A percentile compares a stretch with the other conserved stretches of the same genome.
phyloP scores from a whole-genome alignment of 2,888 invertebrate genomes.

The Drosophila affinis region DNA sequence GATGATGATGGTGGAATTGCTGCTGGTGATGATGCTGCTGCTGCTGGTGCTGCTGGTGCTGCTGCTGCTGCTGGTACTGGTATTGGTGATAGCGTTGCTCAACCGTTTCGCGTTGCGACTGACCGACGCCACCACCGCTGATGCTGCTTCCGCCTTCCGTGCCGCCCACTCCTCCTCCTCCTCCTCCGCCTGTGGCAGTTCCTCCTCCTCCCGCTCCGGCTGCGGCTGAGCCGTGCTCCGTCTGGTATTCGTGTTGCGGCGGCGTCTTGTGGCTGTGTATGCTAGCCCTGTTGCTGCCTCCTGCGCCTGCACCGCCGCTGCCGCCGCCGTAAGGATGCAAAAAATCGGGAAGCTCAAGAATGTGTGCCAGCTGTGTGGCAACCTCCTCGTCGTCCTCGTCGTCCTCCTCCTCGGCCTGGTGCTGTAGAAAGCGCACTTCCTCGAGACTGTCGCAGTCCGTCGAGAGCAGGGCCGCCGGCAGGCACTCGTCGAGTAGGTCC shows the following conservation, averaged over 20 bases:
- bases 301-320: constrained; percentile 62
- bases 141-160: constrained; percentile 20
- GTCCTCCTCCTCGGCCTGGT: constrained; percentile 43
- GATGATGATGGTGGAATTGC: constrained; percentile 58
- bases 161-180: constrained; percentile 20
- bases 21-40: constrained; percentile 58
- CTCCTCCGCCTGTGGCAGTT: constrained; percentile 1
- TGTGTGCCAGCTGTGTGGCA: constrained; percentile 66
- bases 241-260: constrained; percentile 72
- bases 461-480: constrained; percentile 66
- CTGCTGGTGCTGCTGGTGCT: constrained; percentile 53
- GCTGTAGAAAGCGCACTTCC: constrained; percentile 64
- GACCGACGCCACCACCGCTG: constrained; percentile 30
- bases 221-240: constrained; percentile 68
- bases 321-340: constrained; percentile 72
- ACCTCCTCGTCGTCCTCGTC: constrained; percentile 71
- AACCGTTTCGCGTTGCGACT: constrained; percentile 54
- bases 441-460: constrained; percentile 73
- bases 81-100: constrained; percentile 63
- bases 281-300: constrained; percentile 65
- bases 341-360: constrained; percentile 71
- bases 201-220: constrained; percentile 2
- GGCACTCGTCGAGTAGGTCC: constrained; percentile 64
- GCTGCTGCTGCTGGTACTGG: constrained; percentile 39
- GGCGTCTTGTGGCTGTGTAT: constrained; percentile 76